Conservation (phyloP, 2,888 invertebrate species). For the Lithophane socia region DNA sequence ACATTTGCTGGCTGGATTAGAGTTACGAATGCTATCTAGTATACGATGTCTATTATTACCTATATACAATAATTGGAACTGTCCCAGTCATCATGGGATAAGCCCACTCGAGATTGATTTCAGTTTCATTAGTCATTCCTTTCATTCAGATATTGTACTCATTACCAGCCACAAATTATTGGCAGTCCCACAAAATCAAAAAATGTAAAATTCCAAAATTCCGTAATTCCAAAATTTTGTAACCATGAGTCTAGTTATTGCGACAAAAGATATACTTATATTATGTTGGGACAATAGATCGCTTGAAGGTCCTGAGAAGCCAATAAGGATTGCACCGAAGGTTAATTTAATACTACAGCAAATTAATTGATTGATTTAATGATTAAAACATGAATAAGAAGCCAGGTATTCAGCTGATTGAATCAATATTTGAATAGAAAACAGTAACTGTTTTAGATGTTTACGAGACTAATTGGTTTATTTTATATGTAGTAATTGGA, state of each 20-base stretch:
- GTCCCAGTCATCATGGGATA: constrained; percentile 23
- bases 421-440: constrained; percentile 28
- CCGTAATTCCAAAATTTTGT: neutral
- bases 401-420: constrained; percentile 41
- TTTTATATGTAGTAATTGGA: constrained; percentile 17
- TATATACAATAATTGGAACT: constrained; percentile 14
- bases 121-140: constrained; percentile 13
- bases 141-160: constrained; percentile 10
- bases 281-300: constrained; percentile 51
- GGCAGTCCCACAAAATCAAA: no score
- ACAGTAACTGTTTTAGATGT: constrained; percentile 24
- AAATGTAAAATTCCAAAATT: no score
- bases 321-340: constrained; percentile 62
- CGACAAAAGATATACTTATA: constrained; percentile 49
- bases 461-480: constrained; percentile 37
- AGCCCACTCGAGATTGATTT: constrained; percentile 5
- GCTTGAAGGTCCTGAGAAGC: constrained; percentile 55
- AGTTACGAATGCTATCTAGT: neutral
- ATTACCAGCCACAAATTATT: neutral
- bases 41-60: neutral
- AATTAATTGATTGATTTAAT: constrained; percentile 57
- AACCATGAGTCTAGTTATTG: constrained; percentile 38
- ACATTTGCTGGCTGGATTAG: neutral
- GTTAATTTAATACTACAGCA: constrained; percentile 58
- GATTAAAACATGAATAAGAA: constrained; percentile 53